These are phyloP conservation scores for Xerus inauris DNA, from an alignment of 2,113 vertebrate species.

Conservation along the genomic window DNA sequence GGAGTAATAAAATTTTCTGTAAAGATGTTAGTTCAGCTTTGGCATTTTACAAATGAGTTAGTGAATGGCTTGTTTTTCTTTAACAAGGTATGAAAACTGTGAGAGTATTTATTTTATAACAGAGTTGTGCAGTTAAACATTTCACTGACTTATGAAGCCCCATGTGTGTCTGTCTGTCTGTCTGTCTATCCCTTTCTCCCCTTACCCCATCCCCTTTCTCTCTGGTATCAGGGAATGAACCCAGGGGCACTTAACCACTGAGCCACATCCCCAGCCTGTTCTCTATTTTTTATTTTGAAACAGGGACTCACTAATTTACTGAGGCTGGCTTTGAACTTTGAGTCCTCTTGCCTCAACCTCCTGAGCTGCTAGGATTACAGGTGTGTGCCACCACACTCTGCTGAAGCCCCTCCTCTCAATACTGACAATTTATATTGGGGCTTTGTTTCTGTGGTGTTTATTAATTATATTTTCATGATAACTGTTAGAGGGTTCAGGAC, in stretches of 20 bases:
- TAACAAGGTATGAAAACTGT: neutral
- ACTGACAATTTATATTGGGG: neutral
- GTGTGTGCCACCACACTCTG: too few species aligned
- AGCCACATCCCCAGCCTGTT: too few species aligned
- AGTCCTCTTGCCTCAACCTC: too few species aligned
- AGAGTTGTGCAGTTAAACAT: neutral
- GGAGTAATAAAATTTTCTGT: neutral
- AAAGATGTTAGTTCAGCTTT: constrained; percentile 31
- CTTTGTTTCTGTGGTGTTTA: constrained; percentile 29
- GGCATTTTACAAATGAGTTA: constrained; percentile 31
- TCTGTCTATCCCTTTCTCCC: too few species aligned
- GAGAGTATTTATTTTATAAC: constrained; percentile 53
- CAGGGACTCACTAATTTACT: too few species aligned
- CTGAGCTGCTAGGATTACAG: too few species aligned
- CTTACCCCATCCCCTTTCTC: too few species aligned
- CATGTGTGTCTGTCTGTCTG: too few species aligned
- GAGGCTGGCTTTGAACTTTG: too few species aligned
- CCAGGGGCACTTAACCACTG: too few species aligned
- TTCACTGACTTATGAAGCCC: constrained; percentile 24
- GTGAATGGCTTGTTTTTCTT: neutral
- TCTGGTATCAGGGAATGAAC: too few species aligned
- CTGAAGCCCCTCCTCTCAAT: neutral
- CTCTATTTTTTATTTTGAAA: too few species aligned
- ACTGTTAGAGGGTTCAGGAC: neutral
- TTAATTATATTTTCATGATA: constrained; percentile 43